phyloP scores from a whole-genome alignment of 2,888 invertebrate species.

The Cerastis leucographa region DNA sequence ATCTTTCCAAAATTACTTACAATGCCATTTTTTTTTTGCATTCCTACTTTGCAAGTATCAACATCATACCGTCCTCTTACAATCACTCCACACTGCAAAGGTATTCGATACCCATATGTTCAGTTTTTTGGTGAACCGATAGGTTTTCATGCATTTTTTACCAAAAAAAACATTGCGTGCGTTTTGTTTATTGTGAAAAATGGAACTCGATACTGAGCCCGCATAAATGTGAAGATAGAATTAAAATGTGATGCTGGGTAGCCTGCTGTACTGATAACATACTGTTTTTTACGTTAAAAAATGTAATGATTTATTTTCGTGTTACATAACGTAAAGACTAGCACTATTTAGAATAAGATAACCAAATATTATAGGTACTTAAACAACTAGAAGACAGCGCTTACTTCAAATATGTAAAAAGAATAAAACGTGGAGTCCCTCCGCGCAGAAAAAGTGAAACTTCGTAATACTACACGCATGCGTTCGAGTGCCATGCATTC shows the following conservation, averaged over 20 bases:
- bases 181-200: slow-evolving; percentile 71
- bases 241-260: slow-evolving; percentile 28
- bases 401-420: no score
- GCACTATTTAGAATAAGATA: background rate
- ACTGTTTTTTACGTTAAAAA: slow-evolving; percentile 1
- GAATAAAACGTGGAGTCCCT: no score
- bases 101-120: slow-evolving; percentile 74
- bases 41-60: slow-evolving; percentile 51
- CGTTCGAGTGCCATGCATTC: no score
- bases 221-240: slow-evolving; percentile 67
- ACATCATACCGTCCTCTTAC: slow-evolving; percentile 27
- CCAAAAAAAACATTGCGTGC: slow-evolving; percentile 63
- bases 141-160: slow-evolving; percentile 72
- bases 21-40: no score
- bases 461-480: no score
- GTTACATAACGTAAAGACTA: background rate
- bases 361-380: background rate
- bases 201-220: slow-evolving; percentile 68
- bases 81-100: slow-evolving; percentile 49
- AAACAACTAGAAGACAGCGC: no score
- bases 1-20: background rate
- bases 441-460: no score
- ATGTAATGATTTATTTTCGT: background rate
- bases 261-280: slow-evolving; percentile 1
- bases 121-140: slow-evolving; percentile 71